phyloP scores from a whole-genome alignment of 2,888 invertebrate genomes.

The Mimachlamys varia region DNA sequence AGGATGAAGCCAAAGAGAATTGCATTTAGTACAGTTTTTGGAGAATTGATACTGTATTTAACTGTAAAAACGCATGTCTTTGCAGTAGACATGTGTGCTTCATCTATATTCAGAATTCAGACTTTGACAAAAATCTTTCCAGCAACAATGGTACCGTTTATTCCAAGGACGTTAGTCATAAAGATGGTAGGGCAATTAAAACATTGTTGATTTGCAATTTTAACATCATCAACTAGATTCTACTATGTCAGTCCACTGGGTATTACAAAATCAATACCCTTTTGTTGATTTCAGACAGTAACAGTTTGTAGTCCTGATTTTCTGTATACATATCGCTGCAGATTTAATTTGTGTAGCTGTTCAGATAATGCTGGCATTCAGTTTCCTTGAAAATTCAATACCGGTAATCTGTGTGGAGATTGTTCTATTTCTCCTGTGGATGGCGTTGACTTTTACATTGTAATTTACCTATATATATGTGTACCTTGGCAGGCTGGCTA shows the following conservation, averaged over 20 bases:
- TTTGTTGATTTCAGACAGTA: conserved; percentile 13
- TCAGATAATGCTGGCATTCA: background rate
- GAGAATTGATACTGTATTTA: no score
- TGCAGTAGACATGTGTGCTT: no score
- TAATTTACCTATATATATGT: background rate
- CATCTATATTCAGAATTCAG: no score
- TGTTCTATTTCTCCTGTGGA: no score
- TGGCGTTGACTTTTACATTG: background rate
- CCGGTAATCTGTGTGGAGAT: background rate
- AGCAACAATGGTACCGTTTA: no score
- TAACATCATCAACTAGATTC: background rate
- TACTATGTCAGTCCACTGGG: background rate
- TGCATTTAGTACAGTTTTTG: no score
- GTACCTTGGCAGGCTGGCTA: background rate
- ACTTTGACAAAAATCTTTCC: no score
- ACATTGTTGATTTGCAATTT: no score
- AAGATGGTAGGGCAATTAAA: no score
- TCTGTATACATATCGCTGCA: background rate
- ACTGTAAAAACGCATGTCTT: no score
- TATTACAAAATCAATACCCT: background rate
- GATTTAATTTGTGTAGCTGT: background rate
- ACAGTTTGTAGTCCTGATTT: background rate
- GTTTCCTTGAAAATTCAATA: background rate
- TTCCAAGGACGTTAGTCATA: no score
- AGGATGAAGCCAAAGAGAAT: no score